Conservation (phyloP, 2,888 invertebrate genomes). For the Iphiclides podalirius region DNA sequence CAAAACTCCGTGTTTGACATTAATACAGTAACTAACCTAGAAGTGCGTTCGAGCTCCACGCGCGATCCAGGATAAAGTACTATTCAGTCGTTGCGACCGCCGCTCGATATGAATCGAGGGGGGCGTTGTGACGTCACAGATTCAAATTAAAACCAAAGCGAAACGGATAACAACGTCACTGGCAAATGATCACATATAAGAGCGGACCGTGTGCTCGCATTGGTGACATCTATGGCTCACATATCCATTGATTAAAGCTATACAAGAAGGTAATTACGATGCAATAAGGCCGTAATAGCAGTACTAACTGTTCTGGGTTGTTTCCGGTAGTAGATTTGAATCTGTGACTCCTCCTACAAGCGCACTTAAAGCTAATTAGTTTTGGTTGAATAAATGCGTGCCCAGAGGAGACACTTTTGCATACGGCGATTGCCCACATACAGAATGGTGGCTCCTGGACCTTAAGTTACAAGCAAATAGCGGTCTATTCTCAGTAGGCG, state of each 20-base stretch:
- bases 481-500: too few relatives aligned
- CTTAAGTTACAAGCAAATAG: too few relatives aligned
- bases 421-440: not conserved
- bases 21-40: too few relatives aligned
- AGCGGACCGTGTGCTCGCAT: too few relatives aligned
- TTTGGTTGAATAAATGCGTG: constrained; percentile 21
- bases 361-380: not conserved
- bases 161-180: not conserved
- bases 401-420: not conserved
- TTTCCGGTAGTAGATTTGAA: constrained; percentile 3
- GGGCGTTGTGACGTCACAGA: constrained; percentile 1
- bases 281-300: too few relatives aligned
- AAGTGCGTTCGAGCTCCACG: not conserved
- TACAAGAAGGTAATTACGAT: too few relatives aligned
- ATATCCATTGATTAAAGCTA: too few relatives aligned
- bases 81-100: constrained; percentile 17
- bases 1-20: too few relatives aligned
- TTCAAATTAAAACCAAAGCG: constrained; percentile 2
- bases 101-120: not conserved
- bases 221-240: too few relatives aligned
- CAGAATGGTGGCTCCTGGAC: not conserved
- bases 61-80: constrained; percentile 1
- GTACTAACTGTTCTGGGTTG: too few relatives aligned
- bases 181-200: too few relatives aligned
- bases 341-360: constrained; percentile 10